Percentiles rank a stretch among this genome's conserved stretches.
Conservation (phyloP, 2,113 vertebrate species). For the Lepus americanus region DNA sequence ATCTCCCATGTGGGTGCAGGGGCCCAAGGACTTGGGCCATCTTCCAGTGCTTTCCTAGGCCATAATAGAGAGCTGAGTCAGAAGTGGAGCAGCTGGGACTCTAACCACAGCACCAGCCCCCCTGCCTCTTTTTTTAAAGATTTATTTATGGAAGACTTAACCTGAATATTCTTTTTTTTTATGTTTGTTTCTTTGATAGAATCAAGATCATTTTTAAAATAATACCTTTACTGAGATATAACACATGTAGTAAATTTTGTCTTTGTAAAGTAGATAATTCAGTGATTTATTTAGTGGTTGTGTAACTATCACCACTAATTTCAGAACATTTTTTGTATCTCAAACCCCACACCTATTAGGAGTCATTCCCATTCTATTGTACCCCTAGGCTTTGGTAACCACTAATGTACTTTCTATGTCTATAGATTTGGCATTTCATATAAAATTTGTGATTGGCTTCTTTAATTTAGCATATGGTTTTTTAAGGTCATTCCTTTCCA, state of each 20-base stretch:
- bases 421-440: neutral
- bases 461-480: neutral
- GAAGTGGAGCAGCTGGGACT: no score
- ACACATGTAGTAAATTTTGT: neutral
- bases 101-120: no score
- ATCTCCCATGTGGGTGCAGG: no score
- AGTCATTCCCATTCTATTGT: neutral
- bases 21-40: no score
- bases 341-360: neutral
- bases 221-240: neutral
- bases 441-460: conserved; percentile 46
- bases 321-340: conserved; percentile 23
- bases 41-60: no score
- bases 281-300: neutral
- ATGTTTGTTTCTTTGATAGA: neutral
- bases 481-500: conserved; percentile 16
- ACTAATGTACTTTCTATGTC: neutral
- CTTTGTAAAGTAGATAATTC: neutral
- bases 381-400: neutral
- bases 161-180: conserved; percentile 41
- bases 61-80: no score
- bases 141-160: neutral
- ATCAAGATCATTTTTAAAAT: conserved; percentile 15
- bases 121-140: no score
- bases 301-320: neutral